These are phyloP conservation scores for Cyclura pinguis DNA, from an alignment of 2,797 vertebrate species.

Conservation along the genomic window DNA sequence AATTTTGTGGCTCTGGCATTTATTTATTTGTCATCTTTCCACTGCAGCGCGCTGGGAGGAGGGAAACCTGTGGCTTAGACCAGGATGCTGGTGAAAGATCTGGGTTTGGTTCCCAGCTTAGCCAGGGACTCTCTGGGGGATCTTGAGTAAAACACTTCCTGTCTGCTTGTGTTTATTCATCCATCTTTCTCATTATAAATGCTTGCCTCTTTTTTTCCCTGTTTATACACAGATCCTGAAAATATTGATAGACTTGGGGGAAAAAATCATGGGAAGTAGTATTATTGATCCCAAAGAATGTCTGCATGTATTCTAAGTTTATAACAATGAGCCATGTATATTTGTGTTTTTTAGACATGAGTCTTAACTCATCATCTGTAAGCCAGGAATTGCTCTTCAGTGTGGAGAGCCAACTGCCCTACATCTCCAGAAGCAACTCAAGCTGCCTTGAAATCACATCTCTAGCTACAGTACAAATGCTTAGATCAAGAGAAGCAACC, in stretches of 20 bases:
- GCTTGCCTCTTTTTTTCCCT: not conserved
- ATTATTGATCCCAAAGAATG: not conserved
- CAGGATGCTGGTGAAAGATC: conserved; percentile 33
- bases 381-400: not conserved
- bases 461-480: not conserved
- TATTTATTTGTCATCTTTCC: conserved; percentile 31
- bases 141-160: conserved; percentile 38
- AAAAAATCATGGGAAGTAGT: not conserved
- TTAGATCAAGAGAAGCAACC: not conserved
- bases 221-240: conserved; percentile 15
- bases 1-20: not conserved
- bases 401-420: not conserved
- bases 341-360: not conserved
- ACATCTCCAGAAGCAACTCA: not conserved
- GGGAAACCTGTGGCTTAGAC: conserved; percentile 21
- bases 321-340: not conserved
- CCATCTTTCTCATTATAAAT: conserved; percentile 13
- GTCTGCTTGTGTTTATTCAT: not conserved
- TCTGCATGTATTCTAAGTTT: not conserved
- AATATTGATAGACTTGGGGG: not conserved
- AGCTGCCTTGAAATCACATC: not conserved
- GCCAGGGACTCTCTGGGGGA: conserved; percentile 33
- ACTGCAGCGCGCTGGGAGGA: not conserved
- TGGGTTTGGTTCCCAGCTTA: conserved; percentile 36
- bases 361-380: not conserved